These are phyloP conservation scores for Diarsia mendica DNA, from an alignment of 2,888 invertebrate genomes.

Conservation along the genomic window DNA sequence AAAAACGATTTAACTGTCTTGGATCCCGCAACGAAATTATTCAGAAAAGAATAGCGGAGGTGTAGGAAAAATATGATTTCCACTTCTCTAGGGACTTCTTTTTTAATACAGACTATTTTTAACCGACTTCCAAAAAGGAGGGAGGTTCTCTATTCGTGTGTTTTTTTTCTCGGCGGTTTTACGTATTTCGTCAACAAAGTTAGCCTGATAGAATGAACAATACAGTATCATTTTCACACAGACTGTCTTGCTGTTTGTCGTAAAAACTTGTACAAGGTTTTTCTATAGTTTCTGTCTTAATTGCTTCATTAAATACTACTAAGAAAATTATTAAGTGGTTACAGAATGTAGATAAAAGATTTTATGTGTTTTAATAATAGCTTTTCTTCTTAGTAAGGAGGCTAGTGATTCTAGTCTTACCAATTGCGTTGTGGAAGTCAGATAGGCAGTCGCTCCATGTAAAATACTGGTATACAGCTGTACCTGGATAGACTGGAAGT, in stretches of 20 bases:
- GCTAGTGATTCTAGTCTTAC: not conserved
- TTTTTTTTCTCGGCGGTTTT: not conserved
- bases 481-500: too few relatives aligned
- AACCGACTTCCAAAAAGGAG: too few relatives aligned
- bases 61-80: too few relatives aligned
- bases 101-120: too few relatives aligned
- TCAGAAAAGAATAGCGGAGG: too few relatives aligned
- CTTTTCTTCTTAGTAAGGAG: not conserved
- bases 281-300: conserved; percentile 21
- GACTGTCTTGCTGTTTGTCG: not conserved
- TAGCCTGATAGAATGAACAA: conserved; percentile 34
- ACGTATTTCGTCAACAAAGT: not conserved
- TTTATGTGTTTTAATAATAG: not conserved
- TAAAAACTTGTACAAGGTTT: conserved; percentile 42
- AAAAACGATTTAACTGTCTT: too few relatives aligned
- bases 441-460: too few relatives aligned
- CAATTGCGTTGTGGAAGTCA: too few relatives aligned
- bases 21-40: too few relatives aligned
- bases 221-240: conserved; percentile 52
- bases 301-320: conserved; percentile 36
- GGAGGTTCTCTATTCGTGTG: too few relatives aligned
- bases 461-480: too few relatives aligned
- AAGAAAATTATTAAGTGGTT: conserved; percentile 25
- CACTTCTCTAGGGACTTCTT: too few relatives aligned
- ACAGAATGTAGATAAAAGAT: not conserved